A percentile compares a stretch with the other conserved stretches of the same genome.
Conservation (phyloP, 2,888 invertebrate genomes). For the Chrysopilus asiliformis region DNA sequence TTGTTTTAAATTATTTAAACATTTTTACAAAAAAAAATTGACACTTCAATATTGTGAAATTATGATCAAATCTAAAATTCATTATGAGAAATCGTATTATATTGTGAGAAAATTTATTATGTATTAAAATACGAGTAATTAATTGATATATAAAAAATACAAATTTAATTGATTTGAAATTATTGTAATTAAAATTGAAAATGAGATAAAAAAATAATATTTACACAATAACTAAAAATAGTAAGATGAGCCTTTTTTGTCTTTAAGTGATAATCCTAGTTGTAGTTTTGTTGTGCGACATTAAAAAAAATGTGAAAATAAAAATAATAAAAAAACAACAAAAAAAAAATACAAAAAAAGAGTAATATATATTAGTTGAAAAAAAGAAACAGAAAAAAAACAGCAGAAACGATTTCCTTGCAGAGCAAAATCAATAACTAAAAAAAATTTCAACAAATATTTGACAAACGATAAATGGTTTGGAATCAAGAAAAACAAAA, state of each 20-base stretch:
- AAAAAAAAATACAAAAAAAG: conserved; percentile 4
- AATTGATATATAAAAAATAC: no score
- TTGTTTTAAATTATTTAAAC: no score
- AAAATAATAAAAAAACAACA: conserved; percentile 2
- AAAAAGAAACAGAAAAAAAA: background rate
- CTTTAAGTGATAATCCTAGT: conserved; percentile 9
- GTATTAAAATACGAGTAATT: no score
- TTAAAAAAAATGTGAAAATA: conserved; percentile 5
- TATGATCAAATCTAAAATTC: no score
- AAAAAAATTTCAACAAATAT: background rate
- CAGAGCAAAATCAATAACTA: no score
- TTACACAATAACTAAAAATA: conserved; percentile 9
- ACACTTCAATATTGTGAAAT: no score
- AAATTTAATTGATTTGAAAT: no score
- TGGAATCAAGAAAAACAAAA: background rate
- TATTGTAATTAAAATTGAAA: conserved; percentile 1
- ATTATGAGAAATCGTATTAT: no score
- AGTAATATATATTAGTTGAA: background rate
- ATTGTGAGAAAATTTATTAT: no score
- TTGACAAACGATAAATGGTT: background rate
- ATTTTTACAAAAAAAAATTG: no score
- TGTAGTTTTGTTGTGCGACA: conserved; percentile 8
- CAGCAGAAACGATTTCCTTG: no score
- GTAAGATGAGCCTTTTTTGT: conserved; percentile 11
- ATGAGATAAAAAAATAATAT: conserved; percentile 1